Conservation (phyloP, 2,113 vertebrate species). For the Rallus limicola region DNA sequence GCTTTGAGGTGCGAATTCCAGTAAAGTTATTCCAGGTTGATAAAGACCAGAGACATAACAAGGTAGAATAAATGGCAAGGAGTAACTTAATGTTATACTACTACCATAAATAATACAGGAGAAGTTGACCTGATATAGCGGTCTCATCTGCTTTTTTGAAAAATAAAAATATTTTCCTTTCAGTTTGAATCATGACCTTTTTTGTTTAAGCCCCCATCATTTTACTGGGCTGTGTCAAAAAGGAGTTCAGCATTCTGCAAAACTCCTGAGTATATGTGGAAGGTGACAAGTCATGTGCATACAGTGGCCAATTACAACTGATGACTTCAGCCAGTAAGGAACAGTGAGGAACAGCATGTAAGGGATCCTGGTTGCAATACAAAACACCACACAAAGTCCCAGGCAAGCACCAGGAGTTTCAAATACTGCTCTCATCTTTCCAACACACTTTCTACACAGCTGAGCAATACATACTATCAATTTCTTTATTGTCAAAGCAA, state of each 20-base stretch:
- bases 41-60: neutral
- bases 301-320: neutral
- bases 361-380: neutral
- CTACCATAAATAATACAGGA: neutral
- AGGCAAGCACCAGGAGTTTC: neutral
- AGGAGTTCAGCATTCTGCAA: neutral
- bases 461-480: neutral
- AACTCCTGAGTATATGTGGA: fast-evolving
- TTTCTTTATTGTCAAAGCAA: neutral
- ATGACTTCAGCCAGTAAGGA: neutral
- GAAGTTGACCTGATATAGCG: neutral
- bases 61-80: neutral
- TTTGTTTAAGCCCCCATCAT: neutral
- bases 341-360: neutral
- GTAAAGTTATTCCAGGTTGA: neutral
- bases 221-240: neutral
- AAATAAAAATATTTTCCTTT: neutral
- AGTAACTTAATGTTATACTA: neutral
- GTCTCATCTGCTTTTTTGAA: neutral
- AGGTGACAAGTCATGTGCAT: neutral
- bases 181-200: neutral
- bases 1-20: neutral
- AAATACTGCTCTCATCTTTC: neutral
- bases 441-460: neutral
- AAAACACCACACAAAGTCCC: neutral